phyloP scores from a whole-genome alignment of 2,888 invertebrate genomes.

The Ornithoptera priamus region DNA sequence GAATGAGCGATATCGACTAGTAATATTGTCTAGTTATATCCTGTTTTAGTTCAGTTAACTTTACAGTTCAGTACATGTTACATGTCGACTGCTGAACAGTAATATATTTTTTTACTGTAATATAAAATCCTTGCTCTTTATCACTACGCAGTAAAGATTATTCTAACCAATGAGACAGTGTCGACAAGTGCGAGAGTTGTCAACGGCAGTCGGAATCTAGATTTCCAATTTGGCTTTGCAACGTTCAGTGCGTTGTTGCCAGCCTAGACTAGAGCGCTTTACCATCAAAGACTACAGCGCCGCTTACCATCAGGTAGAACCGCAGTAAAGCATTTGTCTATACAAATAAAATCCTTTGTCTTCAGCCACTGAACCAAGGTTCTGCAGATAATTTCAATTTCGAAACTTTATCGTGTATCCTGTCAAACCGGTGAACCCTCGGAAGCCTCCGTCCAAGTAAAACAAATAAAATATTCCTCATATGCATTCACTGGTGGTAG shows the following conservation, averaged over 20 bases:
- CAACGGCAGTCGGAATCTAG: neutral
- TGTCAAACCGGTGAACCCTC: slow-evolving; percentile 17
- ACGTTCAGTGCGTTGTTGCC: neutral
- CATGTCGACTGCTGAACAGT: too few relatives aligned
- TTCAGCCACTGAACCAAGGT: slow-evolving; percentile 4
- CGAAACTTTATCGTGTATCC: slow-evolving; percentile 24
- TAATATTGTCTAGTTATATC: too few relatives aligned
- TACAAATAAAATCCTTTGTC: too few relatives aligned
- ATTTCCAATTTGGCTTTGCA: slow-evolving; percentile 25
- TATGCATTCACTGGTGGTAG: neutral
- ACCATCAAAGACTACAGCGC: too few relatives aligned
- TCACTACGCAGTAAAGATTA: neutral
- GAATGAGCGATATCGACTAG: too few relatives aligned
- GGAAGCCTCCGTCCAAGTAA: neutral
- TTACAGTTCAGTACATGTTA: too few relatives aligned
- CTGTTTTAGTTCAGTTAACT: too few relatives aligned
- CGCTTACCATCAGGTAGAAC: too few relatives aligned
- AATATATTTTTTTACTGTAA: too few relatives aligned
- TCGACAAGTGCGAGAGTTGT: neutral
- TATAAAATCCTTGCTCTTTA: too few relatives aligned
- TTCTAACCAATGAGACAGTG: slow-evolving; percentile 11
- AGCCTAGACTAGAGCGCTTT: slow-evolving; percentile 7
- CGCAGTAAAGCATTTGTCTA: too few relatives aligned
- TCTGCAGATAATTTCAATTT: slow-evolving; percentile 33
- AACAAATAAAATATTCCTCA: slow-evolving; percentile 1